Evolutionary conservation across 2,888 invertebrate genomes (phyloP), one percentile per base, ranked within the genome.

Genomic region (Polyommatus iphigenia): DNA sequence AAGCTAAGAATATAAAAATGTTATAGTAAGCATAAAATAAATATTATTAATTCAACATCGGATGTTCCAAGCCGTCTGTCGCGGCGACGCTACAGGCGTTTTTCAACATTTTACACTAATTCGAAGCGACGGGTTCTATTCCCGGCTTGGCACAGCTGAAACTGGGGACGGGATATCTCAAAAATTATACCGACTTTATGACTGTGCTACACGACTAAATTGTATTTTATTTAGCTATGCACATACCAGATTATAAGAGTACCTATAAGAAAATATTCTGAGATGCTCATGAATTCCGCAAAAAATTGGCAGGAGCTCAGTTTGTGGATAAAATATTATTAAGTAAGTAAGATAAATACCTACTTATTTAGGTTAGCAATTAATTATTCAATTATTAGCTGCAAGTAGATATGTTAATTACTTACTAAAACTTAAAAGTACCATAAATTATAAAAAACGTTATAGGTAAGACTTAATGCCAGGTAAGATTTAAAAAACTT

Each of bases 41-140:
- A 54, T 54, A 24, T 24, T 24, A 20, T 24, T 24, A 24, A 59
- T 59, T 8, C 20, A 54, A 54, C 54, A 29, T 50, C 24, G n/a
- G 15, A 75, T 54, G 75, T 75, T 75, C 50, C 50, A 50, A 29
- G 50, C 62, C 32, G 79, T 81, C 85, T 84, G 78, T 80, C 83
- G 81, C 78, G 78, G 81, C 79, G 79, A 20, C 46, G 59, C 10
- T 83, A 84, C 87, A 84, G 86, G 87, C 88, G 90, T 92, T 92
- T 92, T 93, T 92, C 91, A 87, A 84, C 86, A 85, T 90, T 91
- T 91, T 88, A 91, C 90, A 86, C 89, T 93, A 92, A 93, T 92
- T 92, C 89, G 85, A 91, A 87, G 86, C 87, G 93, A 93, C 93
- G 87, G 89, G 89, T 90, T 91, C 92, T 93, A 93, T 93, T 93